A percentile compares a stretch with the other conserved stretches of the same genome.
Evolutionary conservation across 1,140 invertebrate species (phyloP).

Genomic region (Euura saliciscinereae): DNA sequence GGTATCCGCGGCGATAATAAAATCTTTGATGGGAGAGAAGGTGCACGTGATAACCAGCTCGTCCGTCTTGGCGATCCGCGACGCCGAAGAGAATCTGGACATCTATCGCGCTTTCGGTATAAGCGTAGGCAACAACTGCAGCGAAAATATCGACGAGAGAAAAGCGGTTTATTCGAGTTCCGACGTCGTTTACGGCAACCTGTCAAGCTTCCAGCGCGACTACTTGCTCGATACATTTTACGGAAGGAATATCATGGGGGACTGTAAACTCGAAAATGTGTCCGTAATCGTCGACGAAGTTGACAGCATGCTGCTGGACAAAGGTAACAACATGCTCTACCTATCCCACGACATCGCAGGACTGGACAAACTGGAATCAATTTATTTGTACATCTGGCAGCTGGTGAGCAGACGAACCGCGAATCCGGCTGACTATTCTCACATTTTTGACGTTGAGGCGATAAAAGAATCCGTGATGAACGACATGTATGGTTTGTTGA

Average conservation of each 20-base stretch:
- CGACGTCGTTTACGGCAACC: constrained; percentile 42
- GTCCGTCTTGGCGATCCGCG: constrained; percentile 35
- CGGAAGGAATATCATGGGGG: constrained; percentile 31
- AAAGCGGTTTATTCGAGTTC: constrained; percentile 28
- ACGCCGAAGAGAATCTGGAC: constrained; percentile 25
- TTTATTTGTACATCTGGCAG: constrained; percentile 47
- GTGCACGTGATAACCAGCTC: constrained; percentile 44
- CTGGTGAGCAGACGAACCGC: constrained; percentile 28
- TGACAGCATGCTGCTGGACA: constrained; percentile 51
- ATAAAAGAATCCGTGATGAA: constrained; percentile 28
- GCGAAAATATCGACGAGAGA: constrained; percentile 29
- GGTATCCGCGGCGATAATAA: constrained; percentile 30
- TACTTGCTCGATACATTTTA: constrained; percentile 41
- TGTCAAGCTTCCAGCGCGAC: constrained; percentile 45
- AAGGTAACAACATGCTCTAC: constrained; percentile 44
- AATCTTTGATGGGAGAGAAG: constrained; percentile 30
- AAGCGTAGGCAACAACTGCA: constrained; percentile 36
- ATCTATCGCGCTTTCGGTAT: constrained; percentile 40
- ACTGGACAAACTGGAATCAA: constrained; percentile 43
- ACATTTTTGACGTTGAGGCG: constrained; percentile 11
- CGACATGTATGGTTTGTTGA: constrained; percentile 25
- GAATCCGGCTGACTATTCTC: constrained; percentile 19
- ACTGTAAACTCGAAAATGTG: constrained; percentile 30
- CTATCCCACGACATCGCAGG: constrained; percentile 42
- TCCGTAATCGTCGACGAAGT: constrained; percentile 48